Conservation (phyloP, 2,888 invertebrate genomes). For the Diogma glabrata region DNA sequence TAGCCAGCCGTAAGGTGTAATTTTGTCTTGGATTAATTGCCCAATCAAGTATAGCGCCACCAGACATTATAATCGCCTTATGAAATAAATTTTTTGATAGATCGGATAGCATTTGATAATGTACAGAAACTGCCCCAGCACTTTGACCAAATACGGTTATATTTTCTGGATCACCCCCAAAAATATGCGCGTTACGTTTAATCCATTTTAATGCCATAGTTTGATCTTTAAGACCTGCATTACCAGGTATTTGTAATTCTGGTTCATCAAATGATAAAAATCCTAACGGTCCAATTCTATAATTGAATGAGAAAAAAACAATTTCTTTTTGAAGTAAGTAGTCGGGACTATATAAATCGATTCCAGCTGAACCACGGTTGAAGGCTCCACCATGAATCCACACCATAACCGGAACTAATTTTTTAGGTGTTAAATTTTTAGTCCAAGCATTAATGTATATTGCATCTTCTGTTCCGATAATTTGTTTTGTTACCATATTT, state of each 20-base stretch:
- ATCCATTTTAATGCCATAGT: background rate
- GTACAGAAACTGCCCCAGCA: constrained; percentile 25
- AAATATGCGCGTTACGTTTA: background rate
- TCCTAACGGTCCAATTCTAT: constrained; percentile 29
- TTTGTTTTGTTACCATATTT: background rate
- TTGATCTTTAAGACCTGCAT: constrained; percentile 15
- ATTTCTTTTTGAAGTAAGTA: constrained; percentile 25
- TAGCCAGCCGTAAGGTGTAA: constrained; percentile 31
- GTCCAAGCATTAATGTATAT: constrained; percentile 39
- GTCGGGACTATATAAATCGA: constrained; percentile 37
- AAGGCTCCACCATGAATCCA: constrained; percentile 42
- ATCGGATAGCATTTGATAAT: constrained; percentile 40
- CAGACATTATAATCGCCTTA: constrained; percentile 33
- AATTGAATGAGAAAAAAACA: constrained; percentile 35
- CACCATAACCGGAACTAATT: constrained; percentile 35
- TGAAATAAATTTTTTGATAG: constrained; percentile 35
- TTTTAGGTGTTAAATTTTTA: constrained; percentile 24
- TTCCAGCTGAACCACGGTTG: constrained; percentile 36
- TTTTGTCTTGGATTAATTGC: constrained; percentile 24
- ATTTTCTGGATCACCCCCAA: constrained; percentile 6
- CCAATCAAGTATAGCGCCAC: constrained; percentile 30
- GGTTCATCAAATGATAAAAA: constrained; percentile 23
- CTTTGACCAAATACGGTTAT: background rate
- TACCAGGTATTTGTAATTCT: constrained; percentile 38
- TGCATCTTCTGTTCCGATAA: constrained; percentile 39